Base-by-base conservation (phyloP, 2,888 invertebrate genomes). In the Acleris literana region DNA sequence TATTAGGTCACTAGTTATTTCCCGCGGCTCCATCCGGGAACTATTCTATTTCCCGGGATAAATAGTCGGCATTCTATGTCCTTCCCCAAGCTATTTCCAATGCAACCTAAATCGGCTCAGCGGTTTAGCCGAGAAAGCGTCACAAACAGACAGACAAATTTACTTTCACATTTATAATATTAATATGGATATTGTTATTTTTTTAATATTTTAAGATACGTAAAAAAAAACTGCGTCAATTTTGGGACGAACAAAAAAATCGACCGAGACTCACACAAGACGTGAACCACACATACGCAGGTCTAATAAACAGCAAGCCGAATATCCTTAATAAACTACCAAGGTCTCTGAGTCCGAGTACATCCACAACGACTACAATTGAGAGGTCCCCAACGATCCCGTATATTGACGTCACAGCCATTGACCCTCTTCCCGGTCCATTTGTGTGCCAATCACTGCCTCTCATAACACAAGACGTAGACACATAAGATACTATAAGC, bases 341-440 rank as follows among this genome's bases (percentile, higher is more conserved):
- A 76, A 76, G 74, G 74, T 64, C 73, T 70, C 70, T 57, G 68
- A 72, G 72, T 72, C 70, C 71, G 68, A 69, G 68, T 70, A 71
- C 66, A 72, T 70, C 72, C 73, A 72, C 73, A 74, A 74, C 64
- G 56, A 58, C 60, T 62, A 65, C 68, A 68, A 68, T 68, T 68
- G 68, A 68, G 68, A 62, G 65, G 65, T 68, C 68, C 68, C 68
- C 58, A 68, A 44, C 62, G 57, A 22, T 39, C 22, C 55, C 48
- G 66, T 53, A 61, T 56, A 71, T 79, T 81, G 79, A 82, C 82
- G 82, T 86, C 80, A 83, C 75, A 74, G 69, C 69, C 69, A 78
- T 76, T 84, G 82, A 83, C 81, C 78, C 80, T 79, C 75, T 75
- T 77, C 72, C 70, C 70, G 71, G 68, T 69, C 66, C 70, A 75